Evolutionary conservation across 2,797 vertebrate species (phyloP).

Genomic region (Rhinoraja longicauda): DNA sequence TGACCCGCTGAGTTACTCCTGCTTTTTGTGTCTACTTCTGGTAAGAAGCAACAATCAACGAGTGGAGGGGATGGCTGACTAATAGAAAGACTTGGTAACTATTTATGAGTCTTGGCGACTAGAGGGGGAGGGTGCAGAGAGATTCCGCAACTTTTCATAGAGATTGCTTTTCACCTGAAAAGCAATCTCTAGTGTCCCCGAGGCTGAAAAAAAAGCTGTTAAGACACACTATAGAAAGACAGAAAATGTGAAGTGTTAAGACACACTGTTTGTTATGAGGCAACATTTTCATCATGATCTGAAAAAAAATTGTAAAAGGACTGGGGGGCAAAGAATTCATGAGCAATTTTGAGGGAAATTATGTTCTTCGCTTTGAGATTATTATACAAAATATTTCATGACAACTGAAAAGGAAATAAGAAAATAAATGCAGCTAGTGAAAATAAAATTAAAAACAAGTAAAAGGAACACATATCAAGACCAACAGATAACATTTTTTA

Average conservation of each 20-base stretch:
- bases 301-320: background rate
- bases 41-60: background rate
- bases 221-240: too few relatives aligned
- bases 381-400: background rate
- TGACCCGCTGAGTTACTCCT: too few relatives aligned
- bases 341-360: background rate
- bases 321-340: background rate
- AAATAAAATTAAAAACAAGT: background rate
- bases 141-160: constrained; percentile 36
- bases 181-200: background rate
- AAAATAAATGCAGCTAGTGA: background rate
- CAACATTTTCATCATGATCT: too few relatives aligned
- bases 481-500: background rate
- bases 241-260: background rate
- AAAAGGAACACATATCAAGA: background rate
- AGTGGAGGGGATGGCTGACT: background rate
- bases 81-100: background rate
- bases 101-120: background rate
- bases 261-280: background rate
- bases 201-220: constrained; percentile 22
- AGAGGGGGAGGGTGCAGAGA: background rate
- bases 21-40: too few relatives aligned
- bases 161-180: constrained; percentile 26
- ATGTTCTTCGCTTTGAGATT: background rate
- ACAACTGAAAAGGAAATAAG: background rate